Percentiles rank a stretch among this genome's conserved stretches.
phyloP scores from a whole-genome alignment of 2,113 vertebrate species.

The Rhea pennata region DNA sequence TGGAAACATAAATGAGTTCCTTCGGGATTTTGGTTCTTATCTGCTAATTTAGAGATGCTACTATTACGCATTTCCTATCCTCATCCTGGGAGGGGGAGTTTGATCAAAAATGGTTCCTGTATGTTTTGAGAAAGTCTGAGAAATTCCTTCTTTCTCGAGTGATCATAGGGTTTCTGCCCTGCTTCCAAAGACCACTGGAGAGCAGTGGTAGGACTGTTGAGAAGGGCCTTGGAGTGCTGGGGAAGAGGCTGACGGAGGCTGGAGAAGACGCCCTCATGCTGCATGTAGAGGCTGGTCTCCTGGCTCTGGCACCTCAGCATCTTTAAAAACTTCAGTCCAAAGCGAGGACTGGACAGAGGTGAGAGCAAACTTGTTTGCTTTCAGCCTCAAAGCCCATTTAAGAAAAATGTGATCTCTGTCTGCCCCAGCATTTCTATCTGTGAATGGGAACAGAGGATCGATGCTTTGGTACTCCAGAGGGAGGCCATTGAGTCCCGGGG shows the following conservation, averaged over 20 bases:
- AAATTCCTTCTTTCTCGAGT: background rate
- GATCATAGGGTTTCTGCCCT: background rate
- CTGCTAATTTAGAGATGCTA: background rate
- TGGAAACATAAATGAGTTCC: background rate
- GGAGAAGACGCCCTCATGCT: background rate
- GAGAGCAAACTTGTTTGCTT: background rate
- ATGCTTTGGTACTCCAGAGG: background rate
- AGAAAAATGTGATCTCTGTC: background rate
- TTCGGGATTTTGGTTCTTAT: background rate
- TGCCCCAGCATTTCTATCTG: background rate
- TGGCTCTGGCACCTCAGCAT: background rate
- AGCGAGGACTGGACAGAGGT: background rate
- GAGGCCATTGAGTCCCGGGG: background rate
- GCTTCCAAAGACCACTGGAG: background rate
- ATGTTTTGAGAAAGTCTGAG: too few species aligned
- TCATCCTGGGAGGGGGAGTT: fast-evolving
- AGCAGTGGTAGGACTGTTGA: too few species aligned
- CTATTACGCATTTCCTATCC: background rate
- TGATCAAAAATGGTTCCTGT: too few species aligned
- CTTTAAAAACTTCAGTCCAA: background rate
- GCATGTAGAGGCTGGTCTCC: background rate
- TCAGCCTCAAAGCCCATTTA: background rate
- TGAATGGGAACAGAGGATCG: background rate
- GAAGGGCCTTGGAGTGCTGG: too few species aligned
- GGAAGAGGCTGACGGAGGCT: too few species aligned